Evolutionary conservation across 2,797 vertebrate genomes (phyloP).

Genomic region (Microctenopoma steveboyesi): DNA sequence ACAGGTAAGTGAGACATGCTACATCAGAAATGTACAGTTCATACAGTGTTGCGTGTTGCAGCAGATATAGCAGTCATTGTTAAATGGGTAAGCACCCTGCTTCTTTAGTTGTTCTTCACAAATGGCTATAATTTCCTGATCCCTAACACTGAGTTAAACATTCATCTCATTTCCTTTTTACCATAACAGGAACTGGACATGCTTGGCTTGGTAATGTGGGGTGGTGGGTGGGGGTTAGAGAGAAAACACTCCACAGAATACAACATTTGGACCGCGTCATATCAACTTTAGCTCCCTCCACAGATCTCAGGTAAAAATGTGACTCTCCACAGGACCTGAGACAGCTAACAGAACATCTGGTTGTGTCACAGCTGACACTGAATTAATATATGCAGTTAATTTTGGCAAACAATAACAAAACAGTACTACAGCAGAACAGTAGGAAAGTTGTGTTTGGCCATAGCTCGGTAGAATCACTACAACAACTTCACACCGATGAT

Average conservation of each 20-base stretch:
- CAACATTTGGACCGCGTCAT: slow-evolving; percentile 71
- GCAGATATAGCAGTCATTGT: slow-evolving; percentile 27
- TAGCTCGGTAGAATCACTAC: slow-evolving; percentile 31
- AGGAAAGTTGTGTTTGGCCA: slow-evolving; percentile 41
- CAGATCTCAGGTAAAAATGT: slow-evolving; percentile 45
- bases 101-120: slow-evolving; percentile 44
- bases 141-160: slow-evolving; percentile 18
- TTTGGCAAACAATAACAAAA: slow-evolving; percentile 43
- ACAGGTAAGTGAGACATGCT: slow-evolving; percentile 33
- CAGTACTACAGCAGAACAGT: slow-evolving; percentile 1
- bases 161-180: slow-evolving; percentile 46
- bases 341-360: slow-evolving; percentile 41
- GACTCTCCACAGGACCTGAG: slow-evolving; percentile 61
- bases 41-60: slow-evolving; percentile 37
- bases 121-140: slow-evolving; percentile 33
- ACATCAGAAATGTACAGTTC: slow-evolving; percentile 61
- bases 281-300: slow-evolving; percentile 46
- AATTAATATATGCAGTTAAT: slow-evolving; percentile 15
- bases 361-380: slow-evolving; percentile 42
- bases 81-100: slow-evolving; percentile 43
- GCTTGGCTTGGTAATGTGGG: slow-evolving; percentile 5
- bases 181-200: slow-evolving; percentile 40
- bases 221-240: not conserved
- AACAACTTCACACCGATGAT: slow-evolving; percentile 43
- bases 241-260: slow-evolving; percentile 39